These are phyloP conservation scores for Porites rus DNA, from an alignment of 92 coral and sea anemone genomes.

Conservation along the genomic window DNA sequence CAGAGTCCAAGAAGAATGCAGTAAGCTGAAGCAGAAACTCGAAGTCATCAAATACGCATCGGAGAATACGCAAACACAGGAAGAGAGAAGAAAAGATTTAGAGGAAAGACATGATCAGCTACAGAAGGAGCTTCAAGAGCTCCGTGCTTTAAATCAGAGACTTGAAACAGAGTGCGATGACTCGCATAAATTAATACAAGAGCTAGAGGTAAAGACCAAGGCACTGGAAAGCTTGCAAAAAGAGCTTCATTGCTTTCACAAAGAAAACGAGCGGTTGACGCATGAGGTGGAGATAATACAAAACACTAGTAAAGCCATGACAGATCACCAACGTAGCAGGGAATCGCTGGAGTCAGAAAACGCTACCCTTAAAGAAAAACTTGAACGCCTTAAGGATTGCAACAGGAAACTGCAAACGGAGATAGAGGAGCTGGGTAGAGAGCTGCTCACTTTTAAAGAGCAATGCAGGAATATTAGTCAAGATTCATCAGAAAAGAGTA, in stretches of 20 bases:
- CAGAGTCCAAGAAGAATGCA: conserved; percentile 66
- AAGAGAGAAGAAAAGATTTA: conserved; percentile 5
- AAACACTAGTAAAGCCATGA: conserved; percentile 44
- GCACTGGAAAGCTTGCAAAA: conserved; percentile 47
- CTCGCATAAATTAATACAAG: conserved; percentile 19
- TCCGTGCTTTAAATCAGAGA: conserved; percentile 34
- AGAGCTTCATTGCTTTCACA: conserved; percentile 50
- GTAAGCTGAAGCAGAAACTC: conserved; percentile 45
- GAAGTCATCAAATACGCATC: conserved; percentile 12
- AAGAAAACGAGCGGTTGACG: conserved; percentile 52
- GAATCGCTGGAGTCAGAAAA: conserved; percentile 43
- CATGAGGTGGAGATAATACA: conserved; percentile 48
- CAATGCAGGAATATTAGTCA: conserved; percentile 10
- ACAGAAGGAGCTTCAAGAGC: conserved; percentile 26
- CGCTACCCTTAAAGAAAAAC: conserved; percentile 18
- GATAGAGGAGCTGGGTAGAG: conserved; percentile 14
- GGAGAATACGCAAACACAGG: conserved; percentile 14
- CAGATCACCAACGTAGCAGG: conserved; percentile 35
- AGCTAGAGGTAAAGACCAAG: conserved; percentile 55
- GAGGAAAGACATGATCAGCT: conserved; percentile 22
- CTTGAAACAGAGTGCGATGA: conserved; percentile 47
- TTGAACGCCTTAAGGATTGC: conserved; percentile 13
- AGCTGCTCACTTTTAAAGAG: conserved; percentile 13
- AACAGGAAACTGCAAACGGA: conserved; percentile 22
- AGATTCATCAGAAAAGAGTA: conserved; percentile 13